Conservation (phyloP, 37 sponge, comb jelly and placozoan species). For the Eunapius fragilis region DNA sequence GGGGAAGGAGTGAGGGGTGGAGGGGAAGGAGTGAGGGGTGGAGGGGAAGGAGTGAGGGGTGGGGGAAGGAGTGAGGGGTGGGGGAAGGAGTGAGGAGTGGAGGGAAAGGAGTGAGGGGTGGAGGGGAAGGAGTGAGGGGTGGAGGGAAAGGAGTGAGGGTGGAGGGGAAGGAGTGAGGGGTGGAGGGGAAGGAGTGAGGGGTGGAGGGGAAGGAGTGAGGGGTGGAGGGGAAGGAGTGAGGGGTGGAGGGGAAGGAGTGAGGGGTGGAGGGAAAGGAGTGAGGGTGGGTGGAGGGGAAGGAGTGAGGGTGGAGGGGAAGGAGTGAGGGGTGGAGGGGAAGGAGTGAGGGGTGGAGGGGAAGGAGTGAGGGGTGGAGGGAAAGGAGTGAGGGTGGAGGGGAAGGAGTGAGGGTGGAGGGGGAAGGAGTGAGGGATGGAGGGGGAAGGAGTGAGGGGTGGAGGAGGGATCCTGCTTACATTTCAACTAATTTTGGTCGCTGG, state of each 20-base stretch:
- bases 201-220: background rate
- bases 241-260: background rate
- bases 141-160: background rate
- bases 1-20: background rate
- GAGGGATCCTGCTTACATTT: slow-evolving; percentile 44
- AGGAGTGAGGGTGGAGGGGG: background rate
- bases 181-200: no score
- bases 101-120: background rate
- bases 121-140: background rate
- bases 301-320: background rate
- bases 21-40: background rate
- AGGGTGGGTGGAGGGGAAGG: background rate
- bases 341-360: no score
- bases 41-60: background rate
- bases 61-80: background rate
- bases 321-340: no score
- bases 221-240: background rate
- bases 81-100: background rate
- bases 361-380: background rate
- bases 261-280: background rate
- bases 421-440: background rate
- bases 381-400: background rate
- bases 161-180: background rate
- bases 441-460: background rate
- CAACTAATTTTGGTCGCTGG: slow-evolving; percentile 50